phyloP scores from a whole-genome alignment of 2,113 vertebrate genomes.

The Monarcha castaneiventris region DNA sequence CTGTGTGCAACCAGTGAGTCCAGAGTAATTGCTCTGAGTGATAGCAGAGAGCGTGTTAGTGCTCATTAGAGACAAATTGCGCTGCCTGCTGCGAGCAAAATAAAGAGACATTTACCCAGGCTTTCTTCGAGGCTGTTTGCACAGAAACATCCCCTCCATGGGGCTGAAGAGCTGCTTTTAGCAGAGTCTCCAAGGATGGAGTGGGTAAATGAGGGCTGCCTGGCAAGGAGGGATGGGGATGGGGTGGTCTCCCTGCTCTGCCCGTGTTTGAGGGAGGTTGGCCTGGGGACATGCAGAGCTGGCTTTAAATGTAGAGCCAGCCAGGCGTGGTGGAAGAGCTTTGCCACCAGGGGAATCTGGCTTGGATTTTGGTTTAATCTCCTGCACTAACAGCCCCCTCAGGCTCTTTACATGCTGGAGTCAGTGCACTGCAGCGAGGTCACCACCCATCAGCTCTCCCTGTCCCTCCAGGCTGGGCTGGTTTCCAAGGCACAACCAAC shows the following conservation, averaged over 20 bases:
- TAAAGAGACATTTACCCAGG: conserved; percentile 34
- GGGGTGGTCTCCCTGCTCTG: not conserved
- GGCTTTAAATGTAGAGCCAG: not conserved
- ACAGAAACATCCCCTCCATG: not conserved
- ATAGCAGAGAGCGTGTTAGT: not conserved
- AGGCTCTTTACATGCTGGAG: not conserved
- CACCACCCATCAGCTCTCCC: not conserved
- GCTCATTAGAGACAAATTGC: conserved; percentile 43
- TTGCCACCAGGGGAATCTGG: not conserved
- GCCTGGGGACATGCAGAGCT: not conserved
- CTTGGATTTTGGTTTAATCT: not conserved
- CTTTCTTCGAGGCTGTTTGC: not conserved
- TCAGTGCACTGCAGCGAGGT: not conserved
- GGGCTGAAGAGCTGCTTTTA: not conserved
- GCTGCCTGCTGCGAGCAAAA: conserved; percentile 29
- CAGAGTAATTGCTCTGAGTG: not conserved
- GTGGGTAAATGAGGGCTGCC: not conserved
- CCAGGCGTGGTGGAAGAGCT: not conserved
- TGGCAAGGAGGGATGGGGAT: fast-evolving
- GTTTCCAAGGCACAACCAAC: not conserved
- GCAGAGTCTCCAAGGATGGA: not conserved
- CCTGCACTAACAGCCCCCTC: not conserved
- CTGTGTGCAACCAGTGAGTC: not conserved
- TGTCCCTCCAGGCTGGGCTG: not conserved
- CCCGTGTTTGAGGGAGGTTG: not conserved